These are phyloP conservation scores for Phataginus tetradactyla DNA, from an alignment of 2,797 vertebrate genomes.

Conservation along the genomic window DNA sequence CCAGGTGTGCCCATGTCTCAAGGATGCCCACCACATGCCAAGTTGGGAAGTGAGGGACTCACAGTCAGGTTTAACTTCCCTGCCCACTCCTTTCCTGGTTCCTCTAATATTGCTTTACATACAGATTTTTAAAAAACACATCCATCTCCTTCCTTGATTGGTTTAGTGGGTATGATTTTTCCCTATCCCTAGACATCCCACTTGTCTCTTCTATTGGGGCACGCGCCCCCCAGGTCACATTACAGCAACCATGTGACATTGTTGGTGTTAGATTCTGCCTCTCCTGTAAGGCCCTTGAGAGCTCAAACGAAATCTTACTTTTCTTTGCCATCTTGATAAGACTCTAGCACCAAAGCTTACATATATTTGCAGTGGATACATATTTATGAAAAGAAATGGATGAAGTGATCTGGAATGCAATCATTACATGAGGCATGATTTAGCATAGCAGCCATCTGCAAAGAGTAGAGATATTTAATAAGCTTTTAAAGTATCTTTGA, in stretches of 20 bases:
- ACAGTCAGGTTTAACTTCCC: not conserved
- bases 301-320: not conserved
- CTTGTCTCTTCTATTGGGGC: not conserved
- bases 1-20: not conserved
- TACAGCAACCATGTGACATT: not conserved
- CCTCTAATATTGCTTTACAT: not conserved
- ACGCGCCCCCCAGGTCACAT: not conserved
- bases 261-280: not conserved
- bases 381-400: conserved; percentile 39
- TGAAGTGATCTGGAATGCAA: not conserved
- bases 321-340: not conserved
- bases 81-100: not conserved
- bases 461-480: not conserved
- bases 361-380: not conserved
- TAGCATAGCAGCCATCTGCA: not conserved
- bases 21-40: not conserved
- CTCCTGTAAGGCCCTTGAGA: not conserved
- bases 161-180: not conserved
- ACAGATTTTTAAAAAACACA: not conserved
- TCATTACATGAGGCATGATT: not conserved
- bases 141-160: not conserved
- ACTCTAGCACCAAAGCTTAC: not conserved
- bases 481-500: not conserved
- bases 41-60: not conserved
- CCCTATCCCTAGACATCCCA: too few relatives aligned